Evolutionary conservation across 1,140 invertebrate species (phyloP).

Genomic region (Drosophila nannoptera): DNA sequence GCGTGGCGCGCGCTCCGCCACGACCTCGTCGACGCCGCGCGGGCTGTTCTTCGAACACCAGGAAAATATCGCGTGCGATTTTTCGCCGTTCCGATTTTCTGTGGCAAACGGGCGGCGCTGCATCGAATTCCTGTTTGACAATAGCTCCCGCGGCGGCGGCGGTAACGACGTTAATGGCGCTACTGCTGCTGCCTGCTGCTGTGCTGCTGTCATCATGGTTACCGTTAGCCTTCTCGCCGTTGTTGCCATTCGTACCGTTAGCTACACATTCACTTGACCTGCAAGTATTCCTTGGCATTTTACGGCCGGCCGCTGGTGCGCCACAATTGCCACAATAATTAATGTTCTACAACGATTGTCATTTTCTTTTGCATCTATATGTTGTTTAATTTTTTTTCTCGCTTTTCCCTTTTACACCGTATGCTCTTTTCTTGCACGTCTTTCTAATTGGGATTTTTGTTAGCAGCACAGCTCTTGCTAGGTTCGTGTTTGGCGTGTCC

Average conservation of each 20-base stretch:
- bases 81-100: constrained; percentile 74
- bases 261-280: constrained; percentile 70
- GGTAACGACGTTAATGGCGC: neutral
- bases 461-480: constrained; percentile 52
- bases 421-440: constrained; percentile 58
- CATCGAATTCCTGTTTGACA: constrained; percentile 64
- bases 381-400: constrained; percentile 23
- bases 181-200: constrained; percentile 3
- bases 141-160: constrained; percentile 11
- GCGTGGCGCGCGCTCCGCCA: constrained; percentile 49
- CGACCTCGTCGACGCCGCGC: constrained; percentile 58
- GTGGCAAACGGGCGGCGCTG: constrained; percentile 64
- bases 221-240: constrained; percentile 23
- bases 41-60: constrained; percentile 75
- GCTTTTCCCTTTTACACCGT: constrained; percentile 48
- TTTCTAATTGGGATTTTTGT: constrained; percentile 62
- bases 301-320: constrained; percentile 55
- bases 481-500: constrained; percentile 10
- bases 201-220: constrained; percentile 24
- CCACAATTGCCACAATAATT: constrained; percentile 48
- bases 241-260: constrained; percentile 36
- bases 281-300: constrained; percentile 75
- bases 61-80: constrained; percentile 76
- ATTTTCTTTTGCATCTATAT: constrained; percentile 43
- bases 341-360: constrained; percentile 56